Base-by-base conservation (phyloP, 2,888 invertebrate species). In the Meandrusa payeni region DNA sequence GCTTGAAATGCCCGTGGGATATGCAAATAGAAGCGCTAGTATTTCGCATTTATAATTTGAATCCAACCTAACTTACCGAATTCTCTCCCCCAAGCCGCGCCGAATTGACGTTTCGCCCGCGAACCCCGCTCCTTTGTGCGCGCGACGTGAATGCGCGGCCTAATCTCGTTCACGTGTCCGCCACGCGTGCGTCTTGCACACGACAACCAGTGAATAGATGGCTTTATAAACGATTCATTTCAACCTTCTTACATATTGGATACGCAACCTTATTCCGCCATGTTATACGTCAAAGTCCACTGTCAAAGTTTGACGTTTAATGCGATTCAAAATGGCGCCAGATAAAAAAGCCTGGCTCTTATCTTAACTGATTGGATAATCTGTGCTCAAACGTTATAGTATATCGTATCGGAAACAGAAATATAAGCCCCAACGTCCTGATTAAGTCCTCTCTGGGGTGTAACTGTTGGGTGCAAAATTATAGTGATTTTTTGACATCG, bases 361-460 rank as follows among this genome's bases (percentile, higher is more conserved):
- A 86, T 86, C 86, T 85, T 86, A 83, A 83, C 87, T 86, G 87
- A 87, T 87, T 87, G 86, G 86, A 83, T 87, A 87, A 87, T 87
- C 86, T 86, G 79, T 83, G 72, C 73, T 86, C 85, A 85, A 86
- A 85, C 69, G 83, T 62, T 78, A 82, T 77, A 77, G 75, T 76
- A 78, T 80, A 74, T 69, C 76, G 81, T 85, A 86, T 86, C 86
- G 86, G 83, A 86, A 86, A 82, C 83, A 80, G 83, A 83, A 83
- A 78, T 76, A 69, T 76, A 76, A 77, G 77, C 71, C 69, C 69
- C 72, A 53, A 70, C 63, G 67, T 78, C 64, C 77, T 86, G 85
- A 85, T 86, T 83, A 76, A 78, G 82, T 82, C 77, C 72, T 73
- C 76, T 76, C 54, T 59, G 56, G 76, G 83, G 82, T 74, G 82